phyloP scores from a whole-genome alignment of 53 echinoderm and acorn worm species.

The Arbacia lixula region DNA sequence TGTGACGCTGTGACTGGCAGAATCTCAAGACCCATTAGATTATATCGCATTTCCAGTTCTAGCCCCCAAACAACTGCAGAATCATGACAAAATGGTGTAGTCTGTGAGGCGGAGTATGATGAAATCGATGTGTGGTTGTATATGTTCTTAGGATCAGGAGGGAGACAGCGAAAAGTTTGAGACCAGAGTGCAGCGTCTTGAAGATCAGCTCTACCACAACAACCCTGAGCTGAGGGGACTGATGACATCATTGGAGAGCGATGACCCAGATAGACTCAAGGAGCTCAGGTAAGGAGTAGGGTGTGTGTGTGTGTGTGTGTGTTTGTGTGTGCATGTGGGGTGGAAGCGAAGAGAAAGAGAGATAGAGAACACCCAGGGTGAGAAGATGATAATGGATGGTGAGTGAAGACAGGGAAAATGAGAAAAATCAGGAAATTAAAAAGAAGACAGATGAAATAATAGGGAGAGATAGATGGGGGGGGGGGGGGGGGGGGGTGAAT shows the following conservation, averaged over 20 bases:
- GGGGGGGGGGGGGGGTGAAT: background rate
- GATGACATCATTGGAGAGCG: conserved; percentile 62
- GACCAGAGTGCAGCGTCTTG: conserved; percentile 76
- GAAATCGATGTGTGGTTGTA: background rate
- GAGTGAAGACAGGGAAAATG: too few relatives aligned
- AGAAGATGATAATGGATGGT: too few relatives aligned
- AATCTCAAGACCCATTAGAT: too few relatives aligned
- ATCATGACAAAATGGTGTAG: too few relatives aligned
- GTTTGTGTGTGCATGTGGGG: too few relatives aligned
- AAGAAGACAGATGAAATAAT: background rate
- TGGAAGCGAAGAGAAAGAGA: too few relatives aligned
- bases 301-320: too few relatives aligned
- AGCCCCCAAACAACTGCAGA: too few relatives aligned
- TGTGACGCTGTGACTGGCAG: too few relatives aligned
- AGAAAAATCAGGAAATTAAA: background rate
- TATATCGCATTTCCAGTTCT: too few relatives aligned
- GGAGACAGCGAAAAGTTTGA: conserved; percentile 68
- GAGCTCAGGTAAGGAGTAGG: conserved; percentile 67
- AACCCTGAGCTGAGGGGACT: conserved; percentile 81
- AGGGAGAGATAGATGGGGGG: background rate
- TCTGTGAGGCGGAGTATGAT: background rate
- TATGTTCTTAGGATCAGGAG: conserved; percentile 33
- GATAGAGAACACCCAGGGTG: too few relatives aligned
- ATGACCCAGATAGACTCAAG: conserved; percentile 79
- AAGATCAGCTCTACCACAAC: conserved; percentile 72